phyloP scores from a whole-genome alignment of 2,797 vertebrate genomes.

The Pangasius djambal region DNA sequence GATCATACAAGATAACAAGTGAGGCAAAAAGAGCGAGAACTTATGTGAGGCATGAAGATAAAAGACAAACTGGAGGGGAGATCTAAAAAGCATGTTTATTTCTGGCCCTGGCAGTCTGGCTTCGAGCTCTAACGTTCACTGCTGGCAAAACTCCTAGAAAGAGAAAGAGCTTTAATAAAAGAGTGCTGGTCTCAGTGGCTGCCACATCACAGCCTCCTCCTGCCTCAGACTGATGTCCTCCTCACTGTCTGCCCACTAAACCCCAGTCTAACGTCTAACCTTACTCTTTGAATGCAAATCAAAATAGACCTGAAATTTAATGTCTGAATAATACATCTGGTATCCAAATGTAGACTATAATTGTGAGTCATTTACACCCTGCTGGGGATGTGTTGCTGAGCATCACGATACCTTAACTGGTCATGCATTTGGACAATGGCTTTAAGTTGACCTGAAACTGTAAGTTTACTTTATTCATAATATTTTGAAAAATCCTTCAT shows the following conservation, averaged over 20 bases:
- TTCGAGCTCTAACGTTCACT: constrained; percentile 79
- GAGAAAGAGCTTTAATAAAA: constrained; percentile 75
- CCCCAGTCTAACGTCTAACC: constrained; percentile 48
- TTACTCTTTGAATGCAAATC: constrained; percentile 53
- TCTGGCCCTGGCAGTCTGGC: constrained; percentile 79
- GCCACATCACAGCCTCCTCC: constrained; percentile 66
- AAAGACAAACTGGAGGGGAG: constrained; percentile 40
- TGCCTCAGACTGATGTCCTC: constrained; percentile 42
- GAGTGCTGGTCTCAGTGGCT: constrained; percentile 67
- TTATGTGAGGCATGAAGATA: constrained; percentile 29
- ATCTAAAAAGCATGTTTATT: constrained; percentile 84
- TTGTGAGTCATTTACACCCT: constrained; percentile 31
- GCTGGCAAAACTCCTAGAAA: constrained; percentile 72
- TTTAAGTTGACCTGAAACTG: not conserved
- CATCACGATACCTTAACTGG: not conserved
- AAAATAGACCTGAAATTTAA: constrained; percentile 53
- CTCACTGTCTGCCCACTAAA: constrained; percentile 57
- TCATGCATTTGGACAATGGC: not conserved
- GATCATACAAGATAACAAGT: constrained; percentile 16
- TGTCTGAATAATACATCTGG: constrained; percentile 56
- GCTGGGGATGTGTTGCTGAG: constrained; percentile 21
- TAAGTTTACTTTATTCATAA: not conserved
- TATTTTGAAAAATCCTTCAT: not conserved
- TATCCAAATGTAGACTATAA: constrained; percentile 44
- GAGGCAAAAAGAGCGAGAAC: constrained; percentile 23